A percentile compares a stretch with the other conserved stretches of the same genome.
Conservation (phyloP, 2,797 vertebrate genomes). For the Gallinago solitaria region DNA sequence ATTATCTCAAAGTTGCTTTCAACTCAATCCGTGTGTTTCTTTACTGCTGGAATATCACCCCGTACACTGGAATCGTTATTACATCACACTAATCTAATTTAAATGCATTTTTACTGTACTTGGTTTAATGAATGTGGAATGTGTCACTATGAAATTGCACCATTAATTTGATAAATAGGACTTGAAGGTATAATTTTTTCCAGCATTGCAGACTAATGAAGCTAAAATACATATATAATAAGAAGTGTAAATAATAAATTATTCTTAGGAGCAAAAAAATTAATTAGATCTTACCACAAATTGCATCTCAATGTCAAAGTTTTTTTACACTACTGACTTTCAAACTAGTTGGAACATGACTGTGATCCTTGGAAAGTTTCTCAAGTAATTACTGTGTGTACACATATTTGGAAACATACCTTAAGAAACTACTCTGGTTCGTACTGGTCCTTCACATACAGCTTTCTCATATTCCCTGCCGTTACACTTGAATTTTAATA, state of each 20-base stretch:
- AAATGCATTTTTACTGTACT: constrained; percentile 86
- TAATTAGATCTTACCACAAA: constrained; percentile 85
- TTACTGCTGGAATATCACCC: constrained; percentile 74
- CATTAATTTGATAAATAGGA: constrained; percentile 90
- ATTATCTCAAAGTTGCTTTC: constrained; percentile 74
- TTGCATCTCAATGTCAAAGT: constrained; percentile 82
- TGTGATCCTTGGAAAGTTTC: constrained; percentile 73
- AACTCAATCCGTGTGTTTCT: constrained; percentile 70
- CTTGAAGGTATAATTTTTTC: constrained; percentile 88
- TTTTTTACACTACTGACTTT: constrained; percentile 79
- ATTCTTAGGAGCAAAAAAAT: constrained; percentile 87
- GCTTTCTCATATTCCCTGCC: background rate
- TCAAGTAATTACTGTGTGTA: constrained; percentile 46
- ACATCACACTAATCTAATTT: constrained; percentile 88
- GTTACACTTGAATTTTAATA: constrained; percentile 46
- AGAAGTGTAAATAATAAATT: constrained; percentile 89
- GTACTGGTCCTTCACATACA: constrained; percentile 32
- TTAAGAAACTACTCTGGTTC: constrained; percentile 50
- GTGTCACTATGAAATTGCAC: constrained; percentile 87
- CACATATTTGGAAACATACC: constrained; percentile 41
- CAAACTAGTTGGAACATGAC: constrained; percentile 76
- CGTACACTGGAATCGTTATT: constrained; percentile 79
- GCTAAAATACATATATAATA: constrained; percentile 90
- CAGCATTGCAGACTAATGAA: constrained; percentile 87
- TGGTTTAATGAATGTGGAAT: constrained; percentile 88